Evolutionary conservation across 2,888 invertebrate genomes (phyloP).

Genomic region (Limenitis arthemis): DNA sequence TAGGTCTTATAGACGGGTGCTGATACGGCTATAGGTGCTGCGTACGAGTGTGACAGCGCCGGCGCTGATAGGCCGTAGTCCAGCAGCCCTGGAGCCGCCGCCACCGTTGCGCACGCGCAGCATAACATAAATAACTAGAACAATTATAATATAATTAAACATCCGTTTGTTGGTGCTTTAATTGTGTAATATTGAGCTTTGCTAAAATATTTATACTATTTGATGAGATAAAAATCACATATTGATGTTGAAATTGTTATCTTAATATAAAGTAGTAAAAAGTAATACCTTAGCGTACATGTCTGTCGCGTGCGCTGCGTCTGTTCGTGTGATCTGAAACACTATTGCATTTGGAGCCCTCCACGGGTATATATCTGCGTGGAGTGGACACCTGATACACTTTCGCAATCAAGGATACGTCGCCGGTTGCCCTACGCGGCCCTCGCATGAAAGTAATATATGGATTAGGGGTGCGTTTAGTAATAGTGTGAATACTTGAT

Average conservation of each 20-base stretch:
- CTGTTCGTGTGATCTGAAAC: conserved; percentile 34
- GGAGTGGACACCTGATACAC: conserved; percentile 49
- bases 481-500: conserved; percentile 16
- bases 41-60: conserved; percentile 17
- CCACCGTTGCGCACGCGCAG: conserved; percentile 52
- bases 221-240: background rate
- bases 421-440: conserved; percentile 26
- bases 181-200: background rate
- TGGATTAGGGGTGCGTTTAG: conserved; percentile 28
- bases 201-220: background rate
- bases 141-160: background rate
- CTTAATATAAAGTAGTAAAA: background rate
- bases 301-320: conserved; percentile 49
- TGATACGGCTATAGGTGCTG: conserved; percentile 28
- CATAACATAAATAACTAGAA: conserved; percentile 51
- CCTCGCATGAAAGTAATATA: conserved; percentile 29
- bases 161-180: background rate
- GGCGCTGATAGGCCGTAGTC: conserved; percentile 33
- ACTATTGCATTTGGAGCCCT: conserved; percentile 41
- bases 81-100: conserved; percentile 46
- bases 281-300: conserved; percentile 61
- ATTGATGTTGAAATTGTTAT: background rate
- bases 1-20: conserved; percentile 27
- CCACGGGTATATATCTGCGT: conserved; percentile 41
- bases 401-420: conserved; percentile 56